Conservation (phyloP, 1,140 invertebrate species). For the Ruditapes philippinarum region DNA sequence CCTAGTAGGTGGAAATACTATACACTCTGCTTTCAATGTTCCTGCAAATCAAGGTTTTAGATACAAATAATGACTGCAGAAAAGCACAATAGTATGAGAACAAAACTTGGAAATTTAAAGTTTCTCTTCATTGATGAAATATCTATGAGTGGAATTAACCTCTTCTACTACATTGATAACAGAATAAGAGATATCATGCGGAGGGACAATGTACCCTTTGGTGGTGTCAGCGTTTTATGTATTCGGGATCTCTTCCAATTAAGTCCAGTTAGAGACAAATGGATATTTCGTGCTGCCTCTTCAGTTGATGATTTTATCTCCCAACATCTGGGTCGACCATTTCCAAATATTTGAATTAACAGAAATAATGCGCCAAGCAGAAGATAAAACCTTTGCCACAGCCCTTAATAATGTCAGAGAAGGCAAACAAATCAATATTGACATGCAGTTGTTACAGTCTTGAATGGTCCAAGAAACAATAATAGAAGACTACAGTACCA, state of each 20-base stretch:
- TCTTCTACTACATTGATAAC: slow-evolving; percentile 68
- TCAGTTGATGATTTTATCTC: slow-evolving; percentile 17
- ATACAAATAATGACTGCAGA: slow-evolving; percentile 35
- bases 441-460: no score
- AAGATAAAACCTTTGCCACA: slow-evolving; percentile 71
- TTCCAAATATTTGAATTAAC: no score
- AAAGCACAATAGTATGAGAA: slow-evolving; percentile 16
- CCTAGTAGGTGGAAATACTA: slow-evolving; percentile 37
- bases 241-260: slow-evolving; percentile 73
- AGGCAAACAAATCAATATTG: no score
- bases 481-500: not conserved
- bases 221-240: slow-evolving; percentile 63
- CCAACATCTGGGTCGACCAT: slow-evolving; percentile 61
- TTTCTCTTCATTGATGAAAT: slow-evolving; percentile 71
- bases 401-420: slow-evolving; percentile 71
- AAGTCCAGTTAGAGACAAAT: no score
- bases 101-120: slow-evolving; percentile 29
- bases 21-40: slow-evolving; percentile 47
- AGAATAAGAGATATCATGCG: slow-evolving; percentile 68
- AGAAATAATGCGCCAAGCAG: slow-evolving; percentile 71
- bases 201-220: slow-evolving; percentile 49
- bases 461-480: no score
- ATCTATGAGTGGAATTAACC: slow-evolving; percentile 68
- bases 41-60: slow-evolving; percentile 48
- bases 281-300: slow-evolving; percentile 23